Evolutionary conservation across 2,888 invertebrate species (phyloP).

Genomic region (Bellardia bayeri): DNA sequence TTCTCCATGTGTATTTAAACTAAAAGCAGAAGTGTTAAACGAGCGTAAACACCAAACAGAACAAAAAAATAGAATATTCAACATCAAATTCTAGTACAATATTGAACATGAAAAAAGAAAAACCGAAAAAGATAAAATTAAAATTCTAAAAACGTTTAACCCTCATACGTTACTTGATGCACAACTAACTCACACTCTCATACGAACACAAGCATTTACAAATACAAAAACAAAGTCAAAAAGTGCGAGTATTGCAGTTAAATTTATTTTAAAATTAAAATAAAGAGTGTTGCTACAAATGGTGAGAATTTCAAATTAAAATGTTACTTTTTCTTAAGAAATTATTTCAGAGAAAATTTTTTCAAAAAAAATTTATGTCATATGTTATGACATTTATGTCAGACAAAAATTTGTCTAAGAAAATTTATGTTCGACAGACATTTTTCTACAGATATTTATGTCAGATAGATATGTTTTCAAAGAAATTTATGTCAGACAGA

Average conservation of each 20-base stretch:
- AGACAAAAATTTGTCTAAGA: no score
- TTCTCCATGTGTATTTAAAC: slow-evolving; percentile 16
- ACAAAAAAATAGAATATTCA: slow-evolving; percentile 33
- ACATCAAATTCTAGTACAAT: slow-evolving; percentile 33
- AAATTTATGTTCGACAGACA: no score
- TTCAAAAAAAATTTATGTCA: no score
- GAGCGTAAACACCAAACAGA: slow-evolving; percentile 64
- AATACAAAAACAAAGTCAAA: not conserved
- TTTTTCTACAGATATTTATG: no score
- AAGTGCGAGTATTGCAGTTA: slow-evolving; percentile 11
- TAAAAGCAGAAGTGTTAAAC: slow-evolving; percentile 70
- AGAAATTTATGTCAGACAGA: no score
- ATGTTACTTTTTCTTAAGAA: no score
- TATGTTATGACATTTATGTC: no score
- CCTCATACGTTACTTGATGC: slow-evolving; percentile 50
- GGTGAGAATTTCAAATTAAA: not conserved
- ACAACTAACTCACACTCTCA: not conserved
- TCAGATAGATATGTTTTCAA: no score
- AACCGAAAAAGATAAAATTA: slow-evolving; percentile 48
- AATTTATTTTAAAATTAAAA: slow-evolving; percentile 13
- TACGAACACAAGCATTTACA: not conserved
- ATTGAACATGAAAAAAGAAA: slow-evolving; percentile 44
- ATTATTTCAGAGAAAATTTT: no score
- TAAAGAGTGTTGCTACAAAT: not conserved
- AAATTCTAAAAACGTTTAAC: slow-evolving; percentile 67